Conservation (phyloP, 2,888 invertebrate species). For the Dioctria linearis region DNA sequence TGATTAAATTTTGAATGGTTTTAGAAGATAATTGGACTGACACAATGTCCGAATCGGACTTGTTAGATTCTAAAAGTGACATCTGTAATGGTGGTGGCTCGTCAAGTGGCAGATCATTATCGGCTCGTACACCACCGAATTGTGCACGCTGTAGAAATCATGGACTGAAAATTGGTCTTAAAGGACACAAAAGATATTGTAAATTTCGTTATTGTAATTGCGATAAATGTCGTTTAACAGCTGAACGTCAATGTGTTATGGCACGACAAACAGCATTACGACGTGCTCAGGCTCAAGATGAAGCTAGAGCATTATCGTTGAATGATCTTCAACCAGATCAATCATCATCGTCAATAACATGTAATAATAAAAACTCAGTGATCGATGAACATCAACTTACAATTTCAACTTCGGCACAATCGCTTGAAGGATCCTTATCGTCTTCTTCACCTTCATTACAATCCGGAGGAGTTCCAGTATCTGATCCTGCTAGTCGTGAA, state of each 20-base stretch:
- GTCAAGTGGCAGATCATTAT: constrained; percentile 74
- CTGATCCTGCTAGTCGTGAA: constrained; percentile 71
- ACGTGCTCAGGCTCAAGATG: constrained; percentile 89
- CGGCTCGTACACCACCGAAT: constrained; percentile 88
- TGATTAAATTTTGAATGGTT: constrained; percentile 65
- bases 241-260: constrained; percentile 91
- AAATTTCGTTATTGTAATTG: constrained; percentile 87
- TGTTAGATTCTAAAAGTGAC: constrained; percentile 73
- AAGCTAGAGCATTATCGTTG: constrained; percentile 74
- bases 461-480: constrained; percentile 70
- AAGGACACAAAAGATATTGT: constrained; percentile 95
- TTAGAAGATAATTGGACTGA: constrained; percentile 70
- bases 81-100: constrained; percentile 71
- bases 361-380: constrained; percentile 59
- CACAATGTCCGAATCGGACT: constrained; percentile 73
- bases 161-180: constrained; percentile 87
- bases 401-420: constrained; percentile 70
- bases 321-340: constrained; percentile 73
- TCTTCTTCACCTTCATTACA: constrained; percentile 77
- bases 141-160: constrained; percentile 95
- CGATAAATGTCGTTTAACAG: constrained; percentile 88
- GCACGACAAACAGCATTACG: constrained; percentile 88
- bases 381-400: constrained; percentile 68
- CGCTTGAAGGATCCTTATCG: constrained; percentile 73
- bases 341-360: constrained; percentile 58